These are phyloP conservation scores for Drepanosiphum platanoidis DNA, from an alignment of 2,888 invertebrate species.

Conservation along the genomic window DNA sequence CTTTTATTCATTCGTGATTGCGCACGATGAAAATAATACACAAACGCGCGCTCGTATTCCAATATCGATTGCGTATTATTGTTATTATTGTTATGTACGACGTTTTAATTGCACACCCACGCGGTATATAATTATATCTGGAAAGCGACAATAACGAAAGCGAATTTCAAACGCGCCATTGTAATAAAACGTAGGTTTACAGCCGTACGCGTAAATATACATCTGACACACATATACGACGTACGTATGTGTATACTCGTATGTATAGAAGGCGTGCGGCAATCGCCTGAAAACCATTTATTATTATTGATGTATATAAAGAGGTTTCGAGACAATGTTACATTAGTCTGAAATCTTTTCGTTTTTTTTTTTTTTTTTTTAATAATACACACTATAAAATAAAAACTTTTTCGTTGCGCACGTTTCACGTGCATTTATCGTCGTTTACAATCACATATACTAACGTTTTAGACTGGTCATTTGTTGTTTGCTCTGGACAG, in stretches of 20 bases:
- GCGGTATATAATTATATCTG: conserved; percentile 5
- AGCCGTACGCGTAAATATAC: background rate
- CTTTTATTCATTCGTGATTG: background rate
- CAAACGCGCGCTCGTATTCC: no score
- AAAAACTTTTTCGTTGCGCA: background rate
- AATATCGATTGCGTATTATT: conserved; percentile 22
- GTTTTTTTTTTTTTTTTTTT: background rate
- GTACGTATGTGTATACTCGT: background rate
- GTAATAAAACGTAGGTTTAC: background rate
- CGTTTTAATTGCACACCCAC: conserved; percentile 51
- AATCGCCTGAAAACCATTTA: background rate
- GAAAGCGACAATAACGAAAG: conserved; percentile 24
- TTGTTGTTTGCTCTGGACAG: no score
- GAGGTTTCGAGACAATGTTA: background rate
- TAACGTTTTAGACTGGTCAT: no score
- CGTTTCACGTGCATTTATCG: background rate
- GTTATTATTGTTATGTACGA: background rate
- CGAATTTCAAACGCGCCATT: background rate
- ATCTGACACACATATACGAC: background rate
- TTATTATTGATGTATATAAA: background rate
- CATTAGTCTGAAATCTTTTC: conserved; percentile 5
- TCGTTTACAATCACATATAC: background rate
- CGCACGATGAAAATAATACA: background rate
- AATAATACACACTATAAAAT: background rate
- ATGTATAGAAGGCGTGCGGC: background rate